These are phyloP conservation scores for Odocoileus hemionus DNA, from an alignment of 2,113 vertebrate species.

Conservation along the genomic window DNA sequence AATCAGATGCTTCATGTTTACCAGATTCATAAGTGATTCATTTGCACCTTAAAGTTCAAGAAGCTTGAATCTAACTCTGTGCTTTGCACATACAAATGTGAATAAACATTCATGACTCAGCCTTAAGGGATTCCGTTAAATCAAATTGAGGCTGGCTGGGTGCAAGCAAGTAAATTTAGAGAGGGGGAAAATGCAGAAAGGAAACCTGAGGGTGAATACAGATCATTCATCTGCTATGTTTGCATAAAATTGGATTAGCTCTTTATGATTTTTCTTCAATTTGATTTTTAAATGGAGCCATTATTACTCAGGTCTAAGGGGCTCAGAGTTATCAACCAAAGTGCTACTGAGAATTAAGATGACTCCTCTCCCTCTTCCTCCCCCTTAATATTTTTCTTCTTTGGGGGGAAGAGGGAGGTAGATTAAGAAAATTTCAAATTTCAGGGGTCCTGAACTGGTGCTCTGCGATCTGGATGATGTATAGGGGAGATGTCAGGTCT, in stretches of 20 bases:
- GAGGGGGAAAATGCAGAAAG: neutral
- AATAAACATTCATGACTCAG: slow-evolving; percentile 8
- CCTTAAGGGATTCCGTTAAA: neutral
- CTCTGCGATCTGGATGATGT: neutral
- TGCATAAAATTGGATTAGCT: slow-evolving; percentile 1
- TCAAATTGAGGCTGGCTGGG: neutral
- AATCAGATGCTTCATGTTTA: neutral
- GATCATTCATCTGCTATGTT: neutral
- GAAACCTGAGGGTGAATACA: neutral
- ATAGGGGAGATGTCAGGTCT: neutral
- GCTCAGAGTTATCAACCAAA: neutral
- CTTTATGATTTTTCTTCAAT: slow-evolving; percentile 33
- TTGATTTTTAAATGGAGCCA: slow-evolving; percentile 15
- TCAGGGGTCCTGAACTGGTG: neutral
- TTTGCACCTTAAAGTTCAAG: neutral
- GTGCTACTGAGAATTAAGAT: neutral
- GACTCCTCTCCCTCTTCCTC: neutral
- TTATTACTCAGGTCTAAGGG: neutral
- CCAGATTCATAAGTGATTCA: neutral
- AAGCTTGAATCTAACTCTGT: neutral
- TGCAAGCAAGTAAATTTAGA: neutral
- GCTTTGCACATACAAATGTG: neutral
- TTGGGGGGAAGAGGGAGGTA: neutral
- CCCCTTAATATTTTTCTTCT: neutral
- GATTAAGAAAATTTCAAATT: neutral